Evolutionary conservation across 2,797 vertebrate genomes (phyloP).

Genomic region (Caiman crocodilus): DNA sequence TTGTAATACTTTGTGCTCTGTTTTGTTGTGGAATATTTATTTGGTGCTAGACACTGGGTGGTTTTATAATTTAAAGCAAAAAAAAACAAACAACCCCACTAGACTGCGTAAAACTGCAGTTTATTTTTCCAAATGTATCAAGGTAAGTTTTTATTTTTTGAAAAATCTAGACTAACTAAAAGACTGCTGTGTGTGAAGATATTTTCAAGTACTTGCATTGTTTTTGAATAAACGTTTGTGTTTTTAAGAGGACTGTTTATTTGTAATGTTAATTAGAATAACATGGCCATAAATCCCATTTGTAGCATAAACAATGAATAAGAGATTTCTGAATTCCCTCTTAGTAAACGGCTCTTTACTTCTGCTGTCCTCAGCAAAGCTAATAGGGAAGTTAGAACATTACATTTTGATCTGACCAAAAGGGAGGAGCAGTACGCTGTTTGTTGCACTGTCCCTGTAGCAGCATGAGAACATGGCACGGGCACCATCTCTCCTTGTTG

Average conservation of each 20-base stretch:
- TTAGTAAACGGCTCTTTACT: background rate
- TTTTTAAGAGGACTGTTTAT: conserved; percentile 13
- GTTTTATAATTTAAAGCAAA: background rate
- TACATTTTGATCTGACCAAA: background rate
- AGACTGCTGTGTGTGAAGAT: background rate
- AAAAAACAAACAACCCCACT: background rate
- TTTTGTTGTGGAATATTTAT: background rate
- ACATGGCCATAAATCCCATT: background rate
- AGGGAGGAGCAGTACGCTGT: background rate
- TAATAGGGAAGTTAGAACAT: background rate
- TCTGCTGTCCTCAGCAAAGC: background rate
- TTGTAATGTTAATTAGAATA: conserved; percentile 10
- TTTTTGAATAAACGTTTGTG: conserved; percentile 46
- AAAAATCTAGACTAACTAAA: background rate
- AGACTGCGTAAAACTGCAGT: too few species aligned
- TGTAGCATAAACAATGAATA: background rate
- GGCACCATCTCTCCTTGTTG: background rate
- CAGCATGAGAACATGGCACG: background rate
- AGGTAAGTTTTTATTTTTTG: conserved; percentile 5
- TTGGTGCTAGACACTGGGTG: background rate
- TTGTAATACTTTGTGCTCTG: background rate
- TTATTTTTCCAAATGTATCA: background rate
- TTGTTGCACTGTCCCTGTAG: background rate
- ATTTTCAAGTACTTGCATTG: background rate
- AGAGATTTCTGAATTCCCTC: background rate